Conservation (phyloP, 2,888 invertebrate genomes). For the Mamestra brassicae region DNA sequence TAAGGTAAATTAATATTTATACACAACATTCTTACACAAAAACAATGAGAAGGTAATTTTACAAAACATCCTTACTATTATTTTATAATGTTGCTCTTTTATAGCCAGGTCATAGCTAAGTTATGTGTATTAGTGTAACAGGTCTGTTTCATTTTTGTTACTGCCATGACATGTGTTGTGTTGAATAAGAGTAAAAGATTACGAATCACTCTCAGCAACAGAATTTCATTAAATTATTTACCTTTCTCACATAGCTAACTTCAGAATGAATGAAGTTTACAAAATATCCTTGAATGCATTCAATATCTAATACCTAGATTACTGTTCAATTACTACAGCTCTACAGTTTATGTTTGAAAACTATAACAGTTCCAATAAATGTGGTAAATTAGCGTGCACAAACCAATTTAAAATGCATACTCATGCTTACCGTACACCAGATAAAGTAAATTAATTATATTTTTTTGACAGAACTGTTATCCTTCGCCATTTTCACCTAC, state of each 20-base stretch:
- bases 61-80: not conserved
- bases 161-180: not conserved
- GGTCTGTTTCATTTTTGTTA: not conserved
- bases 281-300: conserved; percentile 49
- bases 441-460: conserved; percentile 68
- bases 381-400: conserved; percentile 18
- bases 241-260: not conserved
- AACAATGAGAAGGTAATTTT: not conserved
- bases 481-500: conserved; percentile 81
- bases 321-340: not conserved
- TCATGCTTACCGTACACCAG: conserved; percentile 60
- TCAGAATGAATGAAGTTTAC: conserved; percentile 13
- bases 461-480: conserved; percentile 75
- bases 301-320: conserved; percentile 6
- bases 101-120: conserved; percentile 1
- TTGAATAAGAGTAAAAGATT: not conserved
- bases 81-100: not conserved
- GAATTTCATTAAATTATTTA: not conserved
- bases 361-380: conserved; percentile 9
- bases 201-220: not conserved
- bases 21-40: not conserved
- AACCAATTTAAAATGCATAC: conserved; percentile 46
- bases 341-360: conserved; percentile 16
- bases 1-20: not conserved
- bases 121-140: not conserved